phyloP scores from a whole-genome alignment of 2,888 invertebrate genomes.

The Flexamia atlantica region DNA sequence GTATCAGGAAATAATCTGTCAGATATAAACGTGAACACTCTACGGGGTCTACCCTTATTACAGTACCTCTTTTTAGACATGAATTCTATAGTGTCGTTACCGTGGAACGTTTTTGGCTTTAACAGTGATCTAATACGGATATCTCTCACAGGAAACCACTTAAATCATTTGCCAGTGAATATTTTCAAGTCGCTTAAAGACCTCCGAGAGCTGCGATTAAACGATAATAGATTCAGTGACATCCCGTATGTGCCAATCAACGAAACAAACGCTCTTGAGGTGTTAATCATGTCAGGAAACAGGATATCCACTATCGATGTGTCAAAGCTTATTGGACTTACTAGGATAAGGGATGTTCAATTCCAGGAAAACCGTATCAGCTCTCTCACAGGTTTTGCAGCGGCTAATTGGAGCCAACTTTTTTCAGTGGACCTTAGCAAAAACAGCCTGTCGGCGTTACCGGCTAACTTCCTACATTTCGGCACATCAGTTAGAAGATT shows the following conservation, averaged over 20 bases:
- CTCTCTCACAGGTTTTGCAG: slow-evolving; percentile 85
- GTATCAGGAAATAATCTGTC: slow-evolving; percentile 89
- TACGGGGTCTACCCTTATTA: slow-evolving; percentile 87
- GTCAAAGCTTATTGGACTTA: slow-evolving; percentile 86
- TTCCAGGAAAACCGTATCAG: slow-evolving; percentile 86
- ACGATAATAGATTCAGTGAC: slow-evolving; percentile 84
- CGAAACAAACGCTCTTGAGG: slow-evolving; percentile 86
- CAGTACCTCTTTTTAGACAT: slow-evolving; percentile 85
- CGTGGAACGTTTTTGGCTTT: slow-evolving; percentile 84
- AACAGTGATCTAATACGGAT: slow-evolving; percentile 88
- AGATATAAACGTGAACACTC: slow-evolving; percentile 82
- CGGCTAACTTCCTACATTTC: slow-evolving; percentile 87
- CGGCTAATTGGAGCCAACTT: slow-evolving; percentile 85
- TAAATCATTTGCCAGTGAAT: slow-evolving; percentile 83
- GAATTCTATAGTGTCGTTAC: slow-evolving; percentile 83
- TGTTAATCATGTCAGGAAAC: slow-evolving; percentile 75
- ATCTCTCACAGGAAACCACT: slow-evolving; percentile 84
- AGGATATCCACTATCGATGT: slow-evolving; percentile 82
- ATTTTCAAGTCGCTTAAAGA: slow-evolving; percentile 86
- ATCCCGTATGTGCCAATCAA: slow-evolving; percentile 89
- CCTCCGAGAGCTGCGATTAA: slow-evolving; percentile 86
- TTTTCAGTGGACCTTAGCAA: slow-evolving; percentile 86
- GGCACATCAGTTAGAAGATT: slow-evolving; percentile 85
- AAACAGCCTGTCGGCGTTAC: slow-evolving; percentile 86
- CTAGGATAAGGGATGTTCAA: slow-evolving; percentile 85